Base-by-base conservation (phyloP, 2,888 invertebrate genomes). In the Zaprionus obscuricornis region DNA sequence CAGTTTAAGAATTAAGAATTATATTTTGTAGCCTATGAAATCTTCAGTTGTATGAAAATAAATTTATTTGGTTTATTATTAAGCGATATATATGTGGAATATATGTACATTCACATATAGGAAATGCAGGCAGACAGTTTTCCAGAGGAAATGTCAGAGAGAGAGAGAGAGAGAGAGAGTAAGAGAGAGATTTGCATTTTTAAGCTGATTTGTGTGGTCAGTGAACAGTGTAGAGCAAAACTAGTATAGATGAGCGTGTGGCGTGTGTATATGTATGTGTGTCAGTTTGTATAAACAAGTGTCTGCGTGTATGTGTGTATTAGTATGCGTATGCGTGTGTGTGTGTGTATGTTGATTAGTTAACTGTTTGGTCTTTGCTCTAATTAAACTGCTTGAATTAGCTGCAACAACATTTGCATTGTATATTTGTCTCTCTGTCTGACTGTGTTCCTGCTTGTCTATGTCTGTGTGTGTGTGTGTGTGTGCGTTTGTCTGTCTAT, bases 161-260 rank as follows among this genome's bases (percentile, higher is more conserved):
- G 11, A 31, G 1, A 24, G 42, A 16, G 13, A 24, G n/a, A 13
- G 8, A 36, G n/a, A 17, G 2, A 42, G 14, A 26, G 11, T n/a
- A 26, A 13, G 16, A 40, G 13, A 14, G 3, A 17, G 60, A 62
- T 70, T 69, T 71, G 62, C 46, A 69, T 56, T 69, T 66, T 54
- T 50, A 69, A 69, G 62, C 71, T 66, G 71, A 62, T 71, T 70
- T 62, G 37, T 54, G 49, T 63, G 50, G 66, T 42, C 49, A 43
- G 42, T 50, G 31, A 18, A 22, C 22, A 29, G 27, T 56, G 47
- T 2, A 10, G 8, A n/a, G n/a, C n/a, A n/a, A n/a, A n/a, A n/a
- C n/a, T n/a, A n/a, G n/a, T n/a, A n/a, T n/a, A n/a, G n/a, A n/a
- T n/a, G n/a, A n/a, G n/a, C n/a, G n/a, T n/a, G n/a, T n/a, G n/a